These are phyloP conservation scores for Automeris io DNA, from an alignment of 2,888 invertebrate species.

Conservation along the genomic window DNA sequence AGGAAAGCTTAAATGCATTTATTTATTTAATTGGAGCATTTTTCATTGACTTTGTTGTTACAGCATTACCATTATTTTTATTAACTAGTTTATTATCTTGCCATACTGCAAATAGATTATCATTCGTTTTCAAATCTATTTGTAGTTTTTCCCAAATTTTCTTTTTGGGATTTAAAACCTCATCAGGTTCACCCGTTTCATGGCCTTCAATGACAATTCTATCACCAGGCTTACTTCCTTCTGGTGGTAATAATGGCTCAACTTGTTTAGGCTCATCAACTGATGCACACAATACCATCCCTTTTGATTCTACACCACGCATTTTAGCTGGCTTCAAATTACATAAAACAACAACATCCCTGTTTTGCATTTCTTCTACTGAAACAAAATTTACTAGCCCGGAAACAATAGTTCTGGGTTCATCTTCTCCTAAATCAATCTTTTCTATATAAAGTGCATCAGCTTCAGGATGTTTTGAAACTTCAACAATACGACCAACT, in stretches of 20 bases:
- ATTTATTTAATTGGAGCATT: conserved; percentile 88
- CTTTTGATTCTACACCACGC: conserved; percentile 93
- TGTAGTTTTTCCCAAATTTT: conserved; percentile 98
- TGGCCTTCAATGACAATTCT: conserved; percentile 89
- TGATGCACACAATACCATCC: conserved; percentile 96
- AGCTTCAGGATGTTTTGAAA: conserved; percentile 93
- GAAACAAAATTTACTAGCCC: conserved; percentile 95
- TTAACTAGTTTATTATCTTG: conserved; percentile 85
- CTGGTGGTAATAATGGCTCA: conserved; percentile 90
- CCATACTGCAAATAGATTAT: conserved; percentile 88
- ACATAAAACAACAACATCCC: conserved; percentile 94
- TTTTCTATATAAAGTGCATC: conserved; percentile 94
- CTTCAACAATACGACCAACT: conserved; percentile 90
- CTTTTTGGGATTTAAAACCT: conserved; percentile 95
- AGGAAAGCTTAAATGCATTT: not conserved
- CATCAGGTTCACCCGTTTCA: conserved; percentile 86
- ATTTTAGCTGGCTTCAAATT: conserved; percentile 98
- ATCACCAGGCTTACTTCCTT: conserved; percentile 87
- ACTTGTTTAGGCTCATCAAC: conserved; percentile 86
- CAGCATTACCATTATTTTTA: conserved; percentile 84
- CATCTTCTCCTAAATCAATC: conserved; percentile 90
- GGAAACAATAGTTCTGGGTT: conserved; percentile 85
- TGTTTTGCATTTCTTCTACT: conserved; percentile 91
- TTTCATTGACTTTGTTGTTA: conserved; percentile 85
- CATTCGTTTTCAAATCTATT: conserved; percentile 84